These are phyloP conservation scores for Epicampocera succincta DNA, from an alignment of 2,888 invertebrate genomes.

Conservation along the genomic window DNA sequence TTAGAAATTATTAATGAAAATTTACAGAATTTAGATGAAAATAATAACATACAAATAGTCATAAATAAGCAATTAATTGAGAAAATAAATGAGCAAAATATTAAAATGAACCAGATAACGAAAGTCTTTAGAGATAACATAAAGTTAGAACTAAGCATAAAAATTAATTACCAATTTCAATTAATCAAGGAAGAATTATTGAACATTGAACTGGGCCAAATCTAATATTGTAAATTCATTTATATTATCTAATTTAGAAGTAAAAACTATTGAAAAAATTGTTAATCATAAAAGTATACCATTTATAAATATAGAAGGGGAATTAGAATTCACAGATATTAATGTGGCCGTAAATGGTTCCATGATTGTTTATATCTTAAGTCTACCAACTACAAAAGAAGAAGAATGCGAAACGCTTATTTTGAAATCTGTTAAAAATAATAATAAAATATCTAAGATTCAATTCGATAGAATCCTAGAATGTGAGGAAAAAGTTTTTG, in stretches of 20 bases:
- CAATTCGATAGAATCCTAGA: too few species aligned
- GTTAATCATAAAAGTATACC: conserved; percentile 65
- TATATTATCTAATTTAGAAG: too few species aligned
- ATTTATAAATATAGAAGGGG: conserved; percentile 67
- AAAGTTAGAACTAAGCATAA: not conserved
- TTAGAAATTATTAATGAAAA: too few species aligned
- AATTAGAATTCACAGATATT: conserved; percentile 68
- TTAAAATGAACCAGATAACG: not conserved
- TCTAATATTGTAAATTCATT: too few species aligned
- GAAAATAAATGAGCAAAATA: conserved; percentile 1
- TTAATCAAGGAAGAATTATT: too few species aligned
- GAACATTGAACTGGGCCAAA: too few species aligned
- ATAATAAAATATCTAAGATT: conserved; percentile 24
- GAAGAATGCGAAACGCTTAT: conserved; percentile 51
- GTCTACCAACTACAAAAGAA: conserved; percentile 47
- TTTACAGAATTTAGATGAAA: not conserved
- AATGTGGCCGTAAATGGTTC: conserved; percentile 66
- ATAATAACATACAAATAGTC: not conserved
- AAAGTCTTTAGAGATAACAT: not conserved
- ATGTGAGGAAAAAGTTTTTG: too few species aligned
- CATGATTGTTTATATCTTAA: conserved; percentile 66
- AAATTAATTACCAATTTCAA: not conserved
- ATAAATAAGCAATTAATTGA: not conserved
- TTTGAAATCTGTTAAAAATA: conserved; percentile 56
- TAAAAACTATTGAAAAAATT: conserved; percentile 2